Percentiles rank a stretch among this genome's conserved stretches.
Evolutionary conservation across 2,113 vertebrate species (phyloP).

Genomic region (Melanerpes formicivorus): DNA sequence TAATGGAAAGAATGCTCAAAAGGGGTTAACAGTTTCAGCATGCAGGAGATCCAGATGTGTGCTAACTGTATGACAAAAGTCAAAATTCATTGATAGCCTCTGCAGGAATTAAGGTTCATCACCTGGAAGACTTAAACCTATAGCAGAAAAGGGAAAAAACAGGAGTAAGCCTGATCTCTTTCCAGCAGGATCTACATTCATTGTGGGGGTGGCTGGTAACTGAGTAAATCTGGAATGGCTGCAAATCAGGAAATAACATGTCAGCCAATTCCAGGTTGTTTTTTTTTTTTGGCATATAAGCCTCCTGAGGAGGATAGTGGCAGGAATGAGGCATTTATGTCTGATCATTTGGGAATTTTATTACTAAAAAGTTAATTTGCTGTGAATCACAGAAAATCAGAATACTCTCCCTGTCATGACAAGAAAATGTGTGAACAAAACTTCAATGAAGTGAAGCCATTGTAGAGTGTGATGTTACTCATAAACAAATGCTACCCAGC

Average conservation of each 20-base stretch:
- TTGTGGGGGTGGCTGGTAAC: constrained; percentile 18
- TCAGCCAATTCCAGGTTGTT: constrained; percentile 33
- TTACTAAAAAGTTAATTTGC: constrained; percentile 47
- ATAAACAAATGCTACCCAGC: neutral
- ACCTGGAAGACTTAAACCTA: neutral
- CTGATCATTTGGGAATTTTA: constrained; percentile 51
- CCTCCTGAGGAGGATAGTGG: constrained; percentile 26
- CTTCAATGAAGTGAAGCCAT: neutral
- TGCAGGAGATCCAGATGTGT: neutral
- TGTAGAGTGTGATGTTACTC: neutral
- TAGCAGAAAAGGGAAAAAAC: neutral
- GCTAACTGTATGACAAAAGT: neutral
- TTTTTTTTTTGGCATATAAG: constrained; percentile 54
- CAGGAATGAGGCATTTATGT: constrained; percentile 47
- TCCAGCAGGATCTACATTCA: neutral
- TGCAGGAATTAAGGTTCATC: constrained; percentile 1
- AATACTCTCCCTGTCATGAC: neutral
- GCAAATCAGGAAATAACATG: constrained; percentile 50
- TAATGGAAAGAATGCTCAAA: neutral
- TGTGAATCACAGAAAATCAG: constrained; percentile 33
- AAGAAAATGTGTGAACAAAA: constrained; percentile 14
- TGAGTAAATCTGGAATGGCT: constrained; percentile 44
- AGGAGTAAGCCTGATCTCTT: neutral
- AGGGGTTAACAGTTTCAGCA: constrained; percentile 2
- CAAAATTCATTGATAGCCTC: constrained; percentile 22